Base-by-base conservation (phyloP, 2,888 invertebrate genomes). In the Sthenelais limicola region DNA sequence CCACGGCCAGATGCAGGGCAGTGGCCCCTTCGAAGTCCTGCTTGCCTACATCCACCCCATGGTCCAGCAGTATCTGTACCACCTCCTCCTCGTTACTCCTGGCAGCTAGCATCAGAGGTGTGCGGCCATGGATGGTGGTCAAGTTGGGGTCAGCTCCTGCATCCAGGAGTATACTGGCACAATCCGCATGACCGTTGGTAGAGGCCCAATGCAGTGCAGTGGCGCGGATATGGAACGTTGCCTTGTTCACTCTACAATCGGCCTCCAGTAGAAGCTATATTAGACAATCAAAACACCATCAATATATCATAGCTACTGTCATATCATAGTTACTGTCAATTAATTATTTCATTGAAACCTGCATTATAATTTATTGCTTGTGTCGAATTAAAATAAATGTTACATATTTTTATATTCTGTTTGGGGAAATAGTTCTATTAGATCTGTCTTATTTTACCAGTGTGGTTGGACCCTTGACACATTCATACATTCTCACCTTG, bases 141-240 rank as follows among this genome's bases (percentile, higher is more conserved):
- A 76, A 73, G 56, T 82, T 73, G 3, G 80, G 73, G 30, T 79
- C 62, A 15, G 80, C 80, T 9, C 81, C 82, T 38, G 74, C 77
- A 12, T 70, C 52, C n/a, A 82, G 68, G 7, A 83, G 72, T 33
- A 76, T 68, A 68, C 77, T 43, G 0, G 80, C 79, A n/a, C 81
- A 79, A 7, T 75, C 73, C 3, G 73, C 62, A 18, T 78, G 76
- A 9, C 77, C 78, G 7, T 79, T 74, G 52, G 80, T 80, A 21
- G 80, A 80, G 24, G 82, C 83, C 76, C 77, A 82, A 70, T 83
- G 83, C n/a, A 83, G 70, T 1, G 81, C 82, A 28, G 81, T 80
- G 62, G 82, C 82, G 49, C 80, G 68, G 32, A 73, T 49, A 28
- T 68, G 26, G 56, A 33, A 58, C 15, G 71, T 62, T 1, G 62